A percentile compares a stretch with the other conserved stretches of the same genome.
phyloP scores from a whole-genome alignment of 2,113 vertebrate species.

The Microtus richardsoni region DNA sequence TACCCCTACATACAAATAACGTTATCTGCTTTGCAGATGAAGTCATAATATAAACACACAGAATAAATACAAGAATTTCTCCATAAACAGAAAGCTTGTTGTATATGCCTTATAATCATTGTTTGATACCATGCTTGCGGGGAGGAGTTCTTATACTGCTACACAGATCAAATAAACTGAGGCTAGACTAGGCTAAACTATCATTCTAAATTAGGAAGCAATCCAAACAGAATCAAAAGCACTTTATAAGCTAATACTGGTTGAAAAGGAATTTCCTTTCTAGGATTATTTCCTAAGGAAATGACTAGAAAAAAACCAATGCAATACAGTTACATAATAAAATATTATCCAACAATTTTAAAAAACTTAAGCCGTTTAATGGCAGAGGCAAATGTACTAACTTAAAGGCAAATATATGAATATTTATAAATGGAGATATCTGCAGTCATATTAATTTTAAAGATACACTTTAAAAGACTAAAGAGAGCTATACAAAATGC shows the following conservation, averaged over 20 bases:
- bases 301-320: neutral
- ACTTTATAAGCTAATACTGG: conserved; percentile 7
- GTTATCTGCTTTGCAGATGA: neutral
- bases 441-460: conserved; percentile 16
- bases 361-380: neutral
- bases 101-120: neutral
- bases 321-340: neutral
- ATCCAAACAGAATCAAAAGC: neutral
- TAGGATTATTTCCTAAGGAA: conserved; percentile 54
- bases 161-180: neutral
- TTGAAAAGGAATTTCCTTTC: conserved; percentile 47
- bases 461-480: conserved; percentile 8
- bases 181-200: neutral
- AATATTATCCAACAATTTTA: neutral
- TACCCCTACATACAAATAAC: conserved; percentile 24
- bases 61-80: neutral
- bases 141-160: neutral
- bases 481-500: neutral
- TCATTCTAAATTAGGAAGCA: conserved; percentile 2
- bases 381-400: neutral
- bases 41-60: neutral
- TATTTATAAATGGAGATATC: conserved; percentile 3
- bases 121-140: neutral
- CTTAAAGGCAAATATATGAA: neutral
- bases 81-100: neutral